Percentiles rank a stretch among this genome's conserved stretches.
phyloP scores from a whole-genome alignment of 2,888 invertebrate genomes.

The Spodoptera littoralis region DNA sequence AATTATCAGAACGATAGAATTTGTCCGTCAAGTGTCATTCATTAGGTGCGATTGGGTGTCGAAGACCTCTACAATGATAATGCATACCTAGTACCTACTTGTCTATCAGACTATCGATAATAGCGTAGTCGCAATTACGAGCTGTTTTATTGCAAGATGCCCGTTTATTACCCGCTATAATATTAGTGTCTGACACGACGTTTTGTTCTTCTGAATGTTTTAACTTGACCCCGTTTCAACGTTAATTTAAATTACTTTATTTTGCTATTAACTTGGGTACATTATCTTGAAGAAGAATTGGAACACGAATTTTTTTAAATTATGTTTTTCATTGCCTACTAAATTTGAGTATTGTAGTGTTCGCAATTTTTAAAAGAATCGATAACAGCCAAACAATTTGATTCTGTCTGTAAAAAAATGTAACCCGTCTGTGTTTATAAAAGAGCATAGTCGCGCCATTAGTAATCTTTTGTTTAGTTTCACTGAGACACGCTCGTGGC shows the following conservation, averaged over 20 bases:
- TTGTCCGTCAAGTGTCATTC: constrained; percentile 53
- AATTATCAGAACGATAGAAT: constrained; percentile 34
- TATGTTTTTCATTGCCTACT: too few species aligned
- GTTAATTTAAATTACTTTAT: too few species aligned
- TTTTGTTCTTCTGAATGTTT: constrained; percentile 22
- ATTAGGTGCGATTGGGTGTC: constrained; percentile 40
- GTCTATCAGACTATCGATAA: constrained; percentile 40
- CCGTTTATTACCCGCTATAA: constrained; percentile 15
- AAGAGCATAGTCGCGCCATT: constrained; percentile 30
- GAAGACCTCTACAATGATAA: constrained; percentile 51
- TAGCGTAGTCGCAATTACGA: constrained; percentile 27
- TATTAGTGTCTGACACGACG: constrained; percentile 34
- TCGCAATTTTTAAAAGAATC: too few species aligned
- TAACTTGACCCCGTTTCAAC: constrained; percentile 35
- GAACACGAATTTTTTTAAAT: too few species aligned
- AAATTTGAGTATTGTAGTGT: too few species aligned
- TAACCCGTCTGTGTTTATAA: constrained; percentile 13
- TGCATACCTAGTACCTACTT: constrained; percentile 41
- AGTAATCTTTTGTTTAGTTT: constrained; percentile 59
- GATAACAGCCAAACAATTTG: too few species aligned
- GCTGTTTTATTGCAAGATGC: constrained; percentile 34
- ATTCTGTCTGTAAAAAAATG: background rate
- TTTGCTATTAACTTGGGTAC: too few species aligned
- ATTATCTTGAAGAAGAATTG: too few species aligned
- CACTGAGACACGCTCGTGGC: constrained; percentile 51